These are phyloP conservation scores for Eucriotettix oculatus DNA, from an alignment of 2,888 invertebrate species.

Conservation along the genomic window DNA sequence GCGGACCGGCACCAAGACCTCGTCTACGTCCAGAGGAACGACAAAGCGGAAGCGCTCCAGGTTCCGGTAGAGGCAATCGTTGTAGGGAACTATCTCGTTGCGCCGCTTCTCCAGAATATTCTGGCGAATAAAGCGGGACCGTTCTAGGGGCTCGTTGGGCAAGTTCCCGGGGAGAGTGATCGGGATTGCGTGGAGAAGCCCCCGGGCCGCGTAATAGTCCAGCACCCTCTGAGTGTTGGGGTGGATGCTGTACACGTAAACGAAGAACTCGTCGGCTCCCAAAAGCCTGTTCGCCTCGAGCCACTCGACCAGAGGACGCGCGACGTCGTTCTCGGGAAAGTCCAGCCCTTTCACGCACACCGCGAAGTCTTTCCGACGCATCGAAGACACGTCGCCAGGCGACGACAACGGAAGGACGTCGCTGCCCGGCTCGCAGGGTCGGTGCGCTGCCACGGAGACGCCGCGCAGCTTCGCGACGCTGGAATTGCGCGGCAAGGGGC, in stretches of 20 bases:
- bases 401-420: too few relatives aligned
- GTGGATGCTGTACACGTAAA: slow-evolving; percentile 45
- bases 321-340: slow-evolving; percentile 29
- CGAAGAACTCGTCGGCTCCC: slow-evolving; percentile 46
- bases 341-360: too few relatives aligned
- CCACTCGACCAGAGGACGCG: slow-evolving; percentile 48
- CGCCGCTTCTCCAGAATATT: slow-evolving; percentile 51
- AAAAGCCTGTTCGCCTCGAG: slow-evolving; percentile 48
- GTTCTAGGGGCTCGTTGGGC: slow-evolving; percentile 25
- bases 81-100: slow-evolving; percentile 57
- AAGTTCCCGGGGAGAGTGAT: slow-evolving; percentile 34
- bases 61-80: slow-evolving; percentile 61
- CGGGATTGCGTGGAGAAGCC: slow-evolving; percentile 31
- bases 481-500: background rate
- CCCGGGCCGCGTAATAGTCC: slow-evolving; percentile 34
- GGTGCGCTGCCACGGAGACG: too few relatives aligned
- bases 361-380: too few relatives aligned
- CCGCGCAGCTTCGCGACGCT: background rate
- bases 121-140: slow-evolving; percentile 25
- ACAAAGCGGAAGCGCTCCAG: slow-evolving; percentile 30
- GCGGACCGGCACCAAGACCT: slow-evolving; percentile 21
- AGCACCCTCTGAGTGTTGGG: slow-evolving; percentile 36
- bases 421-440: too few relatives aligned
- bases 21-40: slow-evolving; percentile 56
- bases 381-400: too few relatives aligned